Evolutionary conservation across 2,113 vertebrate species (phyloP).

Genomic region (Oryzias curvinotus): DNA sequence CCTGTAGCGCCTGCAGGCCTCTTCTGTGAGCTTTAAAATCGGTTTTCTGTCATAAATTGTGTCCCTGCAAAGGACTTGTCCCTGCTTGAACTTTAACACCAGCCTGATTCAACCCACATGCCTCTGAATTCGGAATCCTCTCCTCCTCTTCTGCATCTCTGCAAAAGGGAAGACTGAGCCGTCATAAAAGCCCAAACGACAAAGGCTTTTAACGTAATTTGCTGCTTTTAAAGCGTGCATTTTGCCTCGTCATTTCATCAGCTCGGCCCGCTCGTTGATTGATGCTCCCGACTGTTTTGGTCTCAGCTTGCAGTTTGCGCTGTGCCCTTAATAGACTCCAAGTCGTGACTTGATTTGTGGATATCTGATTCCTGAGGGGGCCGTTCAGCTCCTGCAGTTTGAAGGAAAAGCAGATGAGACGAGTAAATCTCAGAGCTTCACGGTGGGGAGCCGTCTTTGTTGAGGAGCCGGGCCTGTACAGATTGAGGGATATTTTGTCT

Average conservation of each 20-base stretch:
- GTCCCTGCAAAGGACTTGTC: constrained; percentile 51
- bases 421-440: constrained; percentile 70
- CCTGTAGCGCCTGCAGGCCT: too few species aligned
- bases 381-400: constrained; percentile 64
- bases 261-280: constrained; percentile 43
- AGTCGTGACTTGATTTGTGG: constrained; percentile 63
- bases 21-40: too few species aligned
- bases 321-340: constrained; percentile 54
- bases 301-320: constrained; percentile 45
- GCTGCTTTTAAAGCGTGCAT: constrained; percentile 49
- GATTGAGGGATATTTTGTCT: constrained; percentile 32
- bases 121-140: constrained; percentile 41
- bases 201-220: constrained; percentile 53
- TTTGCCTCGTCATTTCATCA: constrained; percentile 58
- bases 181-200: constrained; percentile 46
- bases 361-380: constrained; percentile 53
- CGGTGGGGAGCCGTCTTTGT: constrained; percentile 66
- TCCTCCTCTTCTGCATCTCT: constrained; percentile 19
- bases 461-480: constrained; percentile 36
- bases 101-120: constrained; percentile 64
- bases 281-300: constrained; percentile 47
- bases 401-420: constrained; percentile 74
- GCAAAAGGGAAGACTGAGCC: constrained; percentile 22
- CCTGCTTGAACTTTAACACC: constrained; percentile 46
- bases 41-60: too few species aligned